These are phyloP conservation scores for Scaptodrosophila latifasciaeformis DNA, from an alignment of 2,888 invertebrate genomes.

Conservation along the genomic window DNA sequence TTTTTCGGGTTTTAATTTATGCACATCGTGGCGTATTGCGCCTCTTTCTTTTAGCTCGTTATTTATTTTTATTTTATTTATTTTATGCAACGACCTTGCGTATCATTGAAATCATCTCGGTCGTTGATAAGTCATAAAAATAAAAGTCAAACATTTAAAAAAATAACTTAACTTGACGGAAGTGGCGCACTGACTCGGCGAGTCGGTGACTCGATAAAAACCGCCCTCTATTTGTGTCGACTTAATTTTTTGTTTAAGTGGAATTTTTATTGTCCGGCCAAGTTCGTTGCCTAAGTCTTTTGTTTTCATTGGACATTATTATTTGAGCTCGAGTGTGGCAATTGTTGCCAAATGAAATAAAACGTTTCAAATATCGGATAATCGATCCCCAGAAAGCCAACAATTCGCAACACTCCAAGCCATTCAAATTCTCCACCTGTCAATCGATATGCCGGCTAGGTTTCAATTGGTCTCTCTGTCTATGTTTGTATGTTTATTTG, in stretches of 20 bases:
- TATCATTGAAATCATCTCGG: conserved; percentile 36
- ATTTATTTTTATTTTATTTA: conserved; percentile 63
- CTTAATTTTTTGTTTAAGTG: background rate
- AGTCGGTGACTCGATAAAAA: no score
- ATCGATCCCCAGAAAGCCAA: background rate
- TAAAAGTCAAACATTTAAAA: conserved; percentile 13
- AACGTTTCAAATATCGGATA: conserved; percentile 7
- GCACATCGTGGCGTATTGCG: conserved; percentile 24
- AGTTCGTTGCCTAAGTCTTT: conserved; percentile 66
- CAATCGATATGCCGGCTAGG: no score
- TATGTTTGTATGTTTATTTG: conserved; percentile 22
- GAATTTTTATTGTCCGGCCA: background rate
- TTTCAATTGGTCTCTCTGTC: no score
- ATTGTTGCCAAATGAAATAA: conserved; percentile 24
- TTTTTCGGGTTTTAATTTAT: no score
- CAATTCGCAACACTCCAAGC: background rate
- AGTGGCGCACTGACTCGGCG: conserved; percentile 19
- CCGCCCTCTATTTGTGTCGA: background rate
- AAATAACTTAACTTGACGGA: conserved; percentile 4
- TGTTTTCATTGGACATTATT: conserved; percentile 17
- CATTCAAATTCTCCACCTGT: no score
- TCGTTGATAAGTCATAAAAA: conserved; percentile 45
- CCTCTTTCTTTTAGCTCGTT: no score
- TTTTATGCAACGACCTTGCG: conserved; percentile 67
- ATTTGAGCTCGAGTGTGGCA: no score